Percentiles rank a stretch among this genome's conserved stretches.
Conservation (phyloP, 2,113 vertebrate species). For the Ophthalmolycus amberensis region DNA sequence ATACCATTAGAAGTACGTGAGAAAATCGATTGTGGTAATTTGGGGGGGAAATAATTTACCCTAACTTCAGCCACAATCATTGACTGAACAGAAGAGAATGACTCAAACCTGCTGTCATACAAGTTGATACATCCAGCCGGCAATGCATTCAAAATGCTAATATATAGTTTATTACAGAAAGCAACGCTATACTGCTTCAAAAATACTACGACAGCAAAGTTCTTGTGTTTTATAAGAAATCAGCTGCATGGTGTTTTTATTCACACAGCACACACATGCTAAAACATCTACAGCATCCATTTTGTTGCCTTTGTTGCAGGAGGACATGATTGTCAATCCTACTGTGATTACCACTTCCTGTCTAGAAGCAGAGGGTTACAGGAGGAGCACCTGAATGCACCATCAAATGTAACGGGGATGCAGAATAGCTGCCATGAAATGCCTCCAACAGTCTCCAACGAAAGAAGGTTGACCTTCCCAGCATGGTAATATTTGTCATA, state of each 20-base stretch:
- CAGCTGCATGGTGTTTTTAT: neutral
- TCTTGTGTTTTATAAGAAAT: neutral
- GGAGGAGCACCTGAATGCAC: conserved; percentile 34
- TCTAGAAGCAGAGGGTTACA: neutral
- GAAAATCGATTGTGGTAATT: neutral
- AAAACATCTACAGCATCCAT: conserved; percentile 19
- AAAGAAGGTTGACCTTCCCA: neutral
- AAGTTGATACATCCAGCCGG: neutral
- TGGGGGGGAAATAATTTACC: neutral
- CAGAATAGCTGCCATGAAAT: conserved; percentile 1
- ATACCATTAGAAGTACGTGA: neutral
- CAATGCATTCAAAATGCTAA: neutral
- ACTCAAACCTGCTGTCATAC: neutral
- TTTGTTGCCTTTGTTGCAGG: conserved; percentile 3
- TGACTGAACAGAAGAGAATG: neutral
- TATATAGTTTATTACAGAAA: neutral
- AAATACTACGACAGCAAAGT: neutral
- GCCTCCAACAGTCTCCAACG: neutral
- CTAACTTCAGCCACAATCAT: neutral
- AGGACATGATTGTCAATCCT: conserved; percentile 5
- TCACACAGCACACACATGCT: neutral
- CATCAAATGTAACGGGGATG: conserved; percentile 10
- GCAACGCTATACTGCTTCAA: neutral
- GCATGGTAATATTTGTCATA: neutral
- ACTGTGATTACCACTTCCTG: conserved; percentile 7